Base-by-base conservation (phyloP, 2,113 vertebrate genomes). In the Mesoclemmys tuberculata region DNA sequence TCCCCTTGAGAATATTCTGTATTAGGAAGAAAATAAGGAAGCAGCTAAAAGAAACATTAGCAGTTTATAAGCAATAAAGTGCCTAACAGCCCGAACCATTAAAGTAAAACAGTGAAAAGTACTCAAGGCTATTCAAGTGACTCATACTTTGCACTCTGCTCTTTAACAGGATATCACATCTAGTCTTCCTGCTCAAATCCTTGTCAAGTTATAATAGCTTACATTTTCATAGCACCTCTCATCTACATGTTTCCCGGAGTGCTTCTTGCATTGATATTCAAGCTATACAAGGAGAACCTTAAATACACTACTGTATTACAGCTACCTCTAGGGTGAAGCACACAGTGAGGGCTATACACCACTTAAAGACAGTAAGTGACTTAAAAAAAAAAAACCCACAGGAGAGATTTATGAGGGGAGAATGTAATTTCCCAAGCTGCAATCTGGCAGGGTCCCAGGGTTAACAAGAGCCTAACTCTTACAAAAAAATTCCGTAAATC, bases 121-220 rank as follows among this genome's bases (percentile, higher is more conserved):
- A 85, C 54, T 87, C 61, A 94, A 87, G 82, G 68, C 29, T 83
- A 16, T 90, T 91, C 21, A 86, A 82, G 87, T 96, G 95, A 96
- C 93, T 97, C 90, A 90, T 38, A 44, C 74, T 95, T 96, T 94
- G 92, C 95, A 82, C 18, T 95, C 74, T 46, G 24, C 41, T 46
- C 74, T 77, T 77, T 46, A 77, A 77, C 13, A 46, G 38, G 41
- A 46, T 77, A 27, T 94, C 95, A 55, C 82, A 92, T 93, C 77
- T 93, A 51, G 44, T 94, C 96, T 94, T 86, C 64, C 71, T 27
- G 1, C 2, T 88, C 82, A 92, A 90, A 87, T 64, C 55, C 84
- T 80, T 94, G 90, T 94, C 84, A 88, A 41, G 0, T 55, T 54
- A 56, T 0, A 14, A 89, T 89, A 80, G 12, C 87, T 92, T 91